Evolutionary conservation across 1,140 invertebrate species (phyloP).

Genomic region (Eumeta japonica): DNA sequence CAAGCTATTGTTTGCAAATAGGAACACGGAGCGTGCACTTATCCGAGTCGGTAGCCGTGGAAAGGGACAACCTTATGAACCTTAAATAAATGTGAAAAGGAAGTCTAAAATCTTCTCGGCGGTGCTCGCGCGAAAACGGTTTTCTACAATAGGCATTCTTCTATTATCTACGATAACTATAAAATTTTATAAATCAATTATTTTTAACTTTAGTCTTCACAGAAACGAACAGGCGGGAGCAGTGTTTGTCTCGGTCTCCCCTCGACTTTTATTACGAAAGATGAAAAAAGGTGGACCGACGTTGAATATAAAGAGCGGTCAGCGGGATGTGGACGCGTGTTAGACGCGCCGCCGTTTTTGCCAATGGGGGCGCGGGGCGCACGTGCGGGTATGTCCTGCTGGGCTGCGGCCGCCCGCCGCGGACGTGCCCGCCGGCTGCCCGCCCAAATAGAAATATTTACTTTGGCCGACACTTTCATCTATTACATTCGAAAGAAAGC

Average conservation of each 20-base stretch:
- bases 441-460: too few species aligned
- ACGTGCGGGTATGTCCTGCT: slow-evolving; percentile 20
- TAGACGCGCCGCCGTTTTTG: slow-evolving; percentile 30
- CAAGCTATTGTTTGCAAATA: slow-evolving; percentile 50
- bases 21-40: slow-evolving; percentile 24
- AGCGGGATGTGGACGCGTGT: slow-evolving; percentile 14
- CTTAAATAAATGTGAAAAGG: slow-evolving; percentile 7
- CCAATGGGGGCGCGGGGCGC: slow-evolving; percentile 8
- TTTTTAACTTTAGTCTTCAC: slow-evolving; percentile 21
- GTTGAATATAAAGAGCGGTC: slow-evolving; percentile 31
- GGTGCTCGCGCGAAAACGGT: too few species aligned
- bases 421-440: too few species aligned
- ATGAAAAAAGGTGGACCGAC: slow-evolving; percentile 26
- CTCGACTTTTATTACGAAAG: slow-evolving; percentile 22
- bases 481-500: too few species aligned
- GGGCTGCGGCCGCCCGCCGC: too few species aligned
- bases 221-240: slow-evolving; percentile 20
- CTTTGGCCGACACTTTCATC: too few species aligned
- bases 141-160: neutral
- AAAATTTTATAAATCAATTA: slow-evolving; percentile 29
- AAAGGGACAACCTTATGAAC: slow-evolving; percentile 14
- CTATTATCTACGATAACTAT: neutral
- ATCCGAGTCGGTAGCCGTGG: slow-evolving; percentile 13
- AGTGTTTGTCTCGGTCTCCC: slow-evolving; percentile 13
- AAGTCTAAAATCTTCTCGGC: too few species aligned